A percentile compares a stretch with the other conserved stretches of the same genome.
These are phyloP conservation scores for Chloebia gouldiae DNA, from an alignment of 2,113 vertebrate genomes.

Conservation along the genomic window DNA sequence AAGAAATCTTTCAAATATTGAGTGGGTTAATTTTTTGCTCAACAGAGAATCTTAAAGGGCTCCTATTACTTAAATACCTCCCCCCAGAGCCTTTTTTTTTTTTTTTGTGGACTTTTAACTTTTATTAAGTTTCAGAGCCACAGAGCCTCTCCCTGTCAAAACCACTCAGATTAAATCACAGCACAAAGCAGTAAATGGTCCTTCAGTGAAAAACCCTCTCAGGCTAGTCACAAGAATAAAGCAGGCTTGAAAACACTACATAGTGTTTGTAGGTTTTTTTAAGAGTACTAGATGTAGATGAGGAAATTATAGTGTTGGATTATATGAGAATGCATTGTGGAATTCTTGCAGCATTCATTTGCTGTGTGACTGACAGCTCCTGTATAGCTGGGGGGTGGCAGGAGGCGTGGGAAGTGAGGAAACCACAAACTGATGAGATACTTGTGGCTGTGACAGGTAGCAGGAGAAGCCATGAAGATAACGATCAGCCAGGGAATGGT, in stretches of 20 bases:
- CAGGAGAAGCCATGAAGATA: not conserved
- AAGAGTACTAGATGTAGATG: not conserved
- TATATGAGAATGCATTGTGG: not conserved
- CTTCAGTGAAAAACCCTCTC: not conserved
- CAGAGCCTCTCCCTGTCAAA: not conserved
- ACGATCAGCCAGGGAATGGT: not conserved
- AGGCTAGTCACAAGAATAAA: not conserved
- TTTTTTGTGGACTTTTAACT: not conserved
- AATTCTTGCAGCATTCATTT: not conserved
- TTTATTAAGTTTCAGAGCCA: not conserved
- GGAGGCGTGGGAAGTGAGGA: not conserved
- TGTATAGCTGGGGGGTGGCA: not conserved
- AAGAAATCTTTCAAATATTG: not conserved
- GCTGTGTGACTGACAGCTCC: not conserved
- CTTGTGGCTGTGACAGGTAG: not conserved
- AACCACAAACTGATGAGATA: not conserved
- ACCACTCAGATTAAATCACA: not conserved
- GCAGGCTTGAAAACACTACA: not conserved
- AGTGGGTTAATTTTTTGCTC: not conserved
- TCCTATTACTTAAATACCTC: not conserved
- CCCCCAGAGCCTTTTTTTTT: not conserved
- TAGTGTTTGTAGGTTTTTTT: not conserved
- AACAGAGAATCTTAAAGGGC: not conserved
- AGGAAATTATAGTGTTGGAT: constrained; percentile 13
- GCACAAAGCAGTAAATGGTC: not conserved